Evolutionary conservation across 2,113 vertebrate genomes (phyloP).

Genomic region (Pardalotus punctatus): DNA sequence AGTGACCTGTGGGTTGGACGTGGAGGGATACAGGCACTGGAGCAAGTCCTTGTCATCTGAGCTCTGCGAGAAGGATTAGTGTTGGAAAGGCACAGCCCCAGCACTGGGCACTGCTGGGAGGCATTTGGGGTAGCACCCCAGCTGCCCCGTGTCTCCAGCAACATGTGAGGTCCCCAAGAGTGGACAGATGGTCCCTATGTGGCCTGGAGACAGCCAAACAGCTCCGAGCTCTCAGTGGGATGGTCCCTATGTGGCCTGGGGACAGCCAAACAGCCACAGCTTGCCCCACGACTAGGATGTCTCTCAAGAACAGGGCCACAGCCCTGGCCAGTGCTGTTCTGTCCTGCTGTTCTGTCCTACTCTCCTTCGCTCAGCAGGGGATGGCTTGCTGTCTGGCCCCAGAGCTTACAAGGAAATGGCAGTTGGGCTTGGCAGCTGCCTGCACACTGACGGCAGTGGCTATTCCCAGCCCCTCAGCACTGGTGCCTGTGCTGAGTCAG

Average conservation of each 20-base stretch:
- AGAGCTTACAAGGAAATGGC: background rate
- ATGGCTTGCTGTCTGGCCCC: background rate
- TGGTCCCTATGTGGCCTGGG: background rate
- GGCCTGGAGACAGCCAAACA: background rate
- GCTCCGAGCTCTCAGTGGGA: no score
- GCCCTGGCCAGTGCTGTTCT: background rate
- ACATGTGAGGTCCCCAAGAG: background rate
- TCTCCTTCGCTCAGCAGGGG: background rate
- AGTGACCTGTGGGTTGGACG: accelerated
- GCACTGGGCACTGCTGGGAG: background rate
- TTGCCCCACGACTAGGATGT: accelerated
- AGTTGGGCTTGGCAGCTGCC: background rate
- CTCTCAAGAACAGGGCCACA: background rate
- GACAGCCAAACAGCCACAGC: background rate
- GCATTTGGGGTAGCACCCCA: background rate
- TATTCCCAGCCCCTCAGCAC: background rate
- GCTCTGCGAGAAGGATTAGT: background rate
- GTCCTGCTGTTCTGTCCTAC: background rate
- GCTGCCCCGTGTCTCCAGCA: background rate
- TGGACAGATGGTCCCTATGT: background rate
- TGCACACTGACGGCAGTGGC: background rate
- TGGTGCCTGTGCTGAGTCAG: slow-evolving; percentile 23
- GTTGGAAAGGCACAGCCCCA: background rate
- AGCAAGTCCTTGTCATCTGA: background rate
- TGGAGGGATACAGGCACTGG: background rate